Conservation (phyloP, 1,140 invertebrate species). For the Drosophila watanabei region DNA sequence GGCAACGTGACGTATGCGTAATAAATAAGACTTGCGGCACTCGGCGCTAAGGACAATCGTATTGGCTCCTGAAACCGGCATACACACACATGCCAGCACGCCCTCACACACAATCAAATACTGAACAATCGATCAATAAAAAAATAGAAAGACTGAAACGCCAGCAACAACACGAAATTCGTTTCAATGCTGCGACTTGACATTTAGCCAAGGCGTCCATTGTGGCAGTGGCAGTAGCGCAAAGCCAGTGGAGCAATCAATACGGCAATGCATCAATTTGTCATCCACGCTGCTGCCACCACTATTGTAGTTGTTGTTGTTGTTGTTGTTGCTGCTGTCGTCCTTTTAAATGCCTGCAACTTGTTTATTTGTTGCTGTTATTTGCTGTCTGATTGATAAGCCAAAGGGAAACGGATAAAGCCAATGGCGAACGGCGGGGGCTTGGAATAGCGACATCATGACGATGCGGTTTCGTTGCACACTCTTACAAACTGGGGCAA, state of each 20-base stretch:
- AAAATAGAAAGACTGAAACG: constrained; percentile 13
- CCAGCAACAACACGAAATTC: constrained; percentile 49
- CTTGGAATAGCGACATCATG: constrained; percentile 4
- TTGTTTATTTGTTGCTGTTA: constrained; percentile 73
- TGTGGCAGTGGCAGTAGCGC: constrained; percentile 48
- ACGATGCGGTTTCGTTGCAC: constrained; percentile 26
- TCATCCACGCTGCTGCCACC: constrained; percentile 39
- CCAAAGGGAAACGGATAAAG: constrained; percentile 26
- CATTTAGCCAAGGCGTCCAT: constrained; percentile 70
- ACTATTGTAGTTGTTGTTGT: neutral
- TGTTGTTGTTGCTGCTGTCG: constrained; percentile 7
- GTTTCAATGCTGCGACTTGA: constrained; percentile 76
- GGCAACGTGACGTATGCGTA: constrained; percentile 76
- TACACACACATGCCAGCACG: constrained; percentile 4
- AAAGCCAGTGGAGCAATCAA: constrained; percentile 64
- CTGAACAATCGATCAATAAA: constrained; percentile 70
- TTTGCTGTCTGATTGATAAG: constrained; percentile 73
- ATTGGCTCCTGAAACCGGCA: constrained; percentile 57
- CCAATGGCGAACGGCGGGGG: constrained; percentile 15
- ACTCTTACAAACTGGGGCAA: neutral
- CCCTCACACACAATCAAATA: constrained; percentile 20
- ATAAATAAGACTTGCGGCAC: constrained; percentile 64
- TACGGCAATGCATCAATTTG: constrained; percentile 79
- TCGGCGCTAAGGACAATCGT: constrained; percentile 66
- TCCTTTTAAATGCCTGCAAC: constrained; percentile 45